Percentiles rank a stretch among this genome's conserved stretches.
Conservation (phyloP, 2,888 invertebrate genomes). For the Andrena bucephala region DNA sequence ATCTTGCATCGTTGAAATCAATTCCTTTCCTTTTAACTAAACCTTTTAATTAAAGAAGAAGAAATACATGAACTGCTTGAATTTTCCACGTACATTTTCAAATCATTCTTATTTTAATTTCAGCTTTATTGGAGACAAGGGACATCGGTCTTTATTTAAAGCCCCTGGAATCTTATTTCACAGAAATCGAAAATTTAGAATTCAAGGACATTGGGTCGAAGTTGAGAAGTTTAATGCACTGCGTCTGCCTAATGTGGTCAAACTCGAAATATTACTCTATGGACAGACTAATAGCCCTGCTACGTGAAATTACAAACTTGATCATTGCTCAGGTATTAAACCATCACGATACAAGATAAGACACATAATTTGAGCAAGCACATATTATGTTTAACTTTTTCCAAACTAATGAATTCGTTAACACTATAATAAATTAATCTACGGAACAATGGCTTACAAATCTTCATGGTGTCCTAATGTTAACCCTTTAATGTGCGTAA, state of each 20-base stretch:
- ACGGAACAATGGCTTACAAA: no score
- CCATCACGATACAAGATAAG: not conserved
- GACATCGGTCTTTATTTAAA: slow-evolving; percentile 93
- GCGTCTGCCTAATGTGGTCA: slow-evolving; percentile 94
- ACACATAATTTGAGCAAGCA: not conserved
- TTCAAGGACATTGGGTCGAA: slow-evolving; percentile 88
- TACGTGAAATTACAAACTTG: slow-evolving; percentile 93
- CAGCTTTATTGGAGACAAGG: slow-evolving; percentile 92
- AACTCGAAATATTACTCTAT: slow-evolving; percentile 92
- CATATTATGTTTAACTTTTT: no score
- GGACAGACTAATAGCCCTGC: slow-evolving; percentile 88
- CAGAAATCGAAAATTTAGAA: slow-evolving; percentile 89
- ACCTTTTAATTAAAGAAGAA: not conserved
- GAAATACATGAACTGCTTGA: not conserved
- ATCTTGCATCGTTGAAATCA: no score
- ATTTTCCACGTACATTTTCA: not conserved
- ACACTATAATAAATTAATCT: no score
- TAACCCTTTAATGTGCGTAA: no score
- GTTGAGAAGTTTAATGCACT: slow-evolving; percentile 91
- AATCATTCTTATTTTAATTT: slow-evolving; percentile 1
- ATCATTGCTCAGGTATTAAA: slow-evolving; percentile 89
- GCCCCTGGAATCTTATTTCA: slow-evolving; percentile 90
- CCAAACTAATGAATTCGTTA: no score
- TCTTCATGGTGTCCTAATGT: no score
- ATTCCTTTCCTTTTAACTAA: no score